Conservation (phyloP, 2,888 invertebrate genomes). For the Brenthis ino region DNA sequence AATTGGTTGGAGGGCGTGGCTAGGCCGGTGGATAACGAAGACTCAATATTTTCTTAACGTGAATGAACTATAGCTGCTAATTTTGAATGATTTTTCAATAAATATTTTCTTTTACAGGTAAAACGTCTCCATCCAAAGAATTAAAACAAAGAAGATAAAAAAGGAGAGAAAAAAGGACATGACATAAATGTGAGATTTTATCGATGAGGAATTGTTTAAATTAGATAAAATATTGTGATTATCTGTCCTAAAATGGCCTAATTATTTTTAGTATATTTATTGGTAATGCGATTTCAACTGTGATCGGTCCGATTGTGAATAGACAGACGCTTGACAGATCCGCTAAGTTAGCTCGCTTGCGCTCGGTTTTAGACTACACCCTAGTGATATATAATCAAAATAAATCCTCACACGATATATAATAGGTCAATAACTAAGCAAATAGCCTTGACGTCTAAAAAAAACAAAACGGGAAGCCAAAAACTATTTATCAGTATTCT, state of each 20-base stretch:
- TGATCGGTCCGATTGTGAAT: constrained; percentile 60
- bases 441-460: constrained; percentile 11
- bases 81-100: neutral
- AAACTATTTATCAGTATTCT: constrained; percentile 74
- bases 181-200: constrained; percentile 47
- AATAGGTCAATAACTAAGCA: constrained; percentile 4
- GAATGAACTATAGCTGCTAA: too few relatives aligned
- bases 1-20: too few relatives aligned
- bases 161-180: constrained; percentile 53
- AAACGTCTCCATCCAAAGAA: constrained; percentile 69
- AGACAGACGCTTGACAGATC: constrained; percentile 45
- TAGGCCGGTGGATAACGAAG: too few relatives aligned
- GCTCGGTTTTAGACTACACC: constrained; percentile 27
- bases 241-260: constrained; percentile 82
- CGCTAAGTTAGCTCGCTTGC: constrained; percentile 26
- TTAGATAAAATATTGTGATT: constrained; percentile 74
- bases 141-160: constrained; percentile 51
- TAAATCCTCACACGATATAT: neutral
- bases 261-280: constrained; percentile 79
- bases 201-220: constrained; percentile 66
- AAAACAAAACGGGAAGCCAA: constrained; percentile 51
- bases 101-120: constrained; percentile 28
- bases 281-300: constrained; percentile 71
- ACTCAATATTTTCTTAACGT: too few relatives aligned
- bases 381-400: neutral